Evolutionary conservation across 2,113 vertebrate species (phyloP).

Genomic region (Phasianus colchicus): DNA sequence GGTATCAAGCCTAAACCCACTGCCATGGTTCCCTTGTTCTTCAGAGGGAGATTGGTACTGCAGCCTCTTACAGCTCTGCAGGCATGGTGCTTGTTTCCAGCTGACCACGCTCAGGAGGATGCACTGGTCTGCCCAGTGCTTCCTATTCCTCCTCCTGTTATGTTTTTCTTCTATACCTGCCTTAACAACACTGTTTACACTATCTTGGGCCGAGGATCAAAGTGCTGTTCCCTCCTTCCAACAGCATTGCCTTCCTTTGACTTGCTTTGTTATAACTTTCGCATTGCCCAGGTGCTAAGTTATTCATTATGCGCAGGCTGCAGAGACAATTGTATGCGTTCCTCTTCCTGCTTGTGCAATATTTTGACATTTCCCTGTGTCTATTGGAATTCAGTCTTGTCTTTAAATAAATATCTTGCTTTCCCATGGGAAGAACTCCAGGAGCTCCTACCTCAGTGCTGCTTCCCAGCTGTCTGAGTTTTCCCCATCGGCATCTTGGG

Average conservation of each 20-base stretch:
- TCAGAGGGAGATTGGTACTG: background rate
- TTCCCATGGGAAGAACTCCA: background rate
- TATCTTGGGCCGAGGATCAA: background rate
- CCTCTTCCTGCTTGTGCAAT: background rate
- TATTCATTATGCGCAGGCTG: background rate
- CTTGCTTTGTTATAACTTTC: background rate
- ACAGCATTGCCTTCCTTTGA: background rate
- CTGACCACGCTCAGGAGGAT: rapidly evolving
- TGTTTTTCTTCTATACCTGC: background rate
- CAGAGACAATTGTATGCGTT: background rate
- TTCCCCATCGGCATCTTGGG: rapidly evolving
- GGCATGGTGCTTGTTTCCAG: background rate
- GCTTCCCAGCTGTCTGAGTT: background rate
- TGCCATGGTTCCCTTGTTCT: rapidly evolving
- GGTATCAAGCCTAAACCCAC: background rate
- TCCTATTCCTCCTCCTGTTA: background rate
- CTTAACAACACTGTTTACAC: background rate
- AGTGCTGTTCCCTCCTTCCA: background rate
- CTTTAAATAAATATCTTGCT: background rate
- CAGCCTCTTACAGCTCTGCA: rapidly evolving
- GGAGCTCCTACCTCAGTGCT: background rate
- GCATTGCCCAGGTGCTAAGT: background rate
- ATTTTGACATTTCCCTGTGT: background rate
- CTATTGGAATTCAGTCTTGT: background rate
- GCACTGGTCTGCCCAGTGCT: rapidly evolving